These are phyloP conservation scores for Lochmaea capreae DNA, from an alignment of 2,888 invertebrate genomes.

Conservation along the genomic window DNA sequence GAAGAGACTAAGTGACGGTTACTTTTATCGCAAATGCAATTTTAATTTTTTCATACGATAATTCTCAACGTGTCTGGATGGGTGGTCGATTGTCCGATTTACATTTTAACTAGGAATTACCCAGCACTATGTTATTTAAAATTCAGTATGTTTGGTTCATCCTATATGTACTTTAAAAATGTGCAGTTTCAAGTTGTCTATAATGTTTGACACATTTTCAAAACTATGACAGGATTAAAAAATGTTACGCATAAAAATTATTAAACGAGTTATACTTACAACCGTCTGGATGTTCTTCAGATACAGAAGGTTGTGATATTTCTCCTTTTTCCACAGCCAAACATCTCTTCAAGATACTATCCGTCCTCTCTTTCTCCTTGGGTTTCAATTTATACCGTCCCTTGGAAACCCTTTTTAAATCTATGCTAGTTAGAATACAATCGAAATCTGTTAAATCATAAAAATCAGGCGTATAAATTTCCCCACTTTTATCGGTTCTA, in stretches of 20 bases:
- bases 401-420: constrained; percentile 78
- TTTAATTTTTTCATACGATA: no score
- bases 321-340: constrained; percentile 81
- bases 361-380: constrained; percentile 81
- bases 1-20: no score
- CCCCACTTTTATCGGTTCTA: constrained; percentile 60
- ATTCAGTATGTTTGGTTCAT: no score
- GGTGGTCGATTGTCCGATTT: no score
- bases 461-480: constrained; percentile 77
- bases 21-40: no score
- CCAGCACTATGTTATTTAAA: no score
- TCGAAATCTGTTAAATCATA: constrained; percentile 91
- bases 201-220: no score
- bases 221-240: no score
- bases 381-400: constrained; percentile 78
- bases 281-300: constrained; percentile 88
- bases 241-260: not conserved
- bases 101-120: no score
- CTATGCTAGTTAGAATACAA: constrained; percentile 88
- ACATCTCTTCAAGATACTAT: constrained; percentile 86
- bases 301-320: constrained; percentile 68
- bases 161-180: no score
- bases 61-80: no score
- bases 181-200: no score
- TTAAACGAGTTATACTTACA: constrained; percentile 69